Evolutionary conservation across 2,888 invertebrate species (phyloP), one percentile per base, ranked within the genome.

Genomic region (Pedicia rivosa): DNA sequence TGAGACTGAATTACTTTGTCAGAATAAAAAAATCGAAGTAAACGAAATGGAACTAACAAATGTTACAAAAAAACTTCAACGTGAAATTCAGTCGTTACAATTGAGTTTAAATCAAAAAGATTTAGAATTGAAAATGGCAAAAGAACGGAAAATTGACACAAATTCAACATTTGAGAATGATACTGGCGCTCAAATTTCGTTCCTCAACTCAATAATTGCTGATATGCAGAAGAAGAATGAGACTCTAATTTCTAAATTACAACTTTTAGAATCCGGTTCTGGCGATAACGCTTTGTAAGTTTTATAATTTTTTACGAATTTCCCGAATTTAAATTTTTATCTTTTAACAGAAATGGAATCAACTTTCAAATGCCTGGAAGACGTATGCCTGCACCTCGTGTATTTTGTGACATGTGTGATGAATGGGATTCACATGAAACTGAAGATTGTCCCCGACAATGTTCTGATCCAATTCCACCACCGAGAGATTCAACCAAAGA

Each of bases 321-420:
- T 13, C 5, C 14, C 25, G 10, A 29, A 9, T 26, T 22, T 17
- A 24, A 26, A 20, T 34, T 25, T 8, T 19, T 5, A 36, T 17
- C 13, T 40, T 45, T n/a, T n/a, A n/a, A 2, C 46, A 71, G 70
- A 42, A 67, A 68, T 35, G 64, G 66, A 2, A 63, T 68, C n/a
- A n/a, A n/a, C 39, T 69, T 67, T 42, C 50, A 61, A 10, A 57
- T 66, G 20, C 54, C 66, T 5, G 55, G 67, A 16, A 54, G 52
- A 37, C 50, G 60, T 2, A 54, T 56, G 35, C 60, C 60, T 14
- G 73, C 87, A 3, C 87, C 87, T 28, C 77, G 95, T 16, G 63
- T 83, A 53, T 95, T 88, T 68, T 97, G 95, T 69, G 95, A 97
- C 68, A 95, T 94, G 50, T 97, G 95, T 62, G 95, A 95, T 65